Conservation (phyloP, 2,113 vertebrate genomes). For the Amblyornis subalaris region DNA sequence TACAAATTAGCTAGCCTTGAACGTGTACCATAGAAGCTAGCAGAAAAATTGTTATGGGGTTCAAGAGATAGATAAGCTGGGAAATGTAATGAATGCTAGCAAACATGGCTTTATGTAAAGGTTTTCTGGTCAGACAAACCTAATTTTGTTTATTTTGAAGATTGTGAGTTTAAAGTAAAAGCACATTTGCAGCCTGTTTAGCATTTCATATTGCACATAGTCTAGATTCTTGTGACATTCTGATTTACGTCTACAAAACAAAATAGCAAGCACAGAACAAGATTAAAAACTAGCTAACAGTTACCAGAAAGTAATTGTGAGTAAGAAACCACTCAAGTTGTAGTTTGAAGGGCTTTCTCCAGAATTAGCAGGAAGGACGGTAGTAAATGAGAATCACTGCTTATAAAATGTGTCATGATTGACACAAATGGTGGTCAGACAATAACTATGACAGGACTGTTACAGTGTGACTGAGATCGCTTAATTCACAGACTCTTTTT, state of each 20-base stretch:
- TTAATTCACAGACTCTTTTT: not conserved
- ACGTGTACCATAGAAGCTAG: not conserved
- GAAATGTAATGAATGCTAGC: not conserved
- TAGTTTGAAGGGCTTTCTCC: not conserved
- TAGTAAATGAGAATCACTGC: not conserved
- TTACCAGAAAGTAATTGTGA: not conserved
- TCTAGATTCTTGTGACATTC: not conserved
- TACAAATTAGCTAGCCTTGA: not conserved
- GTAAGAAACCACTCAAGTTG: not conserved
- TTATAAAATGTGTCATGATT: not conserved
- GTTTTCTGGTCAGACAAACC: not conserved
- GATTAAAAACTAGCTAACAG: not conserved
- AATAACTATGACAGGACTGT: not conserved
- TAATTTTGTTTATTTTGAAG: not conserved
- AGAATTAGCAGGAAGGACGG: not conserved
- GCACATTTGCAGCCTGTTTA: not conserved
- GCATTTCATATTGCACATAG: not conserved
- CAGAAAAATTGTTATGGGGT: not conserved
- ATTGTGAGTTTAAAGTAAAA: not conserved
- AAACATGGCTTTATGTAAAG: not conserved
- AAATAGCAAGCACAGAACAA: not conserved
- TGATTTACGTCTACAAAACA: not conserved
- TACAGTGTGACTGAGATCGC: not conserved
- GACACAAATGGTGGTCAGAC: not conserved
- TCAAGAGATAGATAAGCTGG: not conserved